phyloP scores from a whole-genome alignment of 1,140 invertebrate species.

The Sesamia nonagrioides region DNA sequence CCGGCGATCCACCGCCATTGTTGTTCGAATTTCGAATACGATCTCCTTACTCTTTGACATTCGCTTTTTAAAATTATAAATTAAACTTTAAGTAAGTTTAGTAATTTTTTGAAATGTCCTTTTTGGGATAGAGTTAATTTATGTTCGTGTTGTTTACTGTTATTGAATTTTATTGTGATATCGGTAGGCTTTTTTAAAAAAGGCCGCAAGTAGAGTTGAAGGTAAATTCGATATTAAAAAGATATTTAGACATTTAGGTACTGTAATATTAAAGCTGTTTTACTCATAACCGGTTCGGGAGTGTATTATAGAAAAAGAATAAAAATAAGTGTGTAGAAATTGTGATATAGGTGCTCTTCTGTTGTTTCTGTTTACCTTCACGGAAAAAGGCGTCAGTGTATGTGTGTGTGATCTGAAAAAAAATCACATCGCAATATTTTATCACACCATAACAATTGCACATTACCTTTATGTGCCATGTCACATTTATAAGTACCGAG shows the following conservation, averaged over 20 bases:
- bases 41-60: conserved; percentile 75
- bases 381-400: no score
- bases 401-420: no score
- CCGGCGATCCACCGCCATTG: conserved; percentile 70
- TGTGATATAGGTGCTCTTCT: no score
- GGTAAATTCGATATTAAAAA: neutral
- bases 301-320: no score
- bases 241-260: neutral
- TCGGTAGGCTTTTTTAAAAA: neutral
- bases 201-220: neutral
- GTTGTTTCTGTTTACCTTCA: no score
- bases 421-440: no score
- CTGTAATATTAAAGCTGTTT: no score
- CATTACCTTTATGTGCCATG: no score
- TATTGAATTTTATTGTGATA: conserved; percentile 37
- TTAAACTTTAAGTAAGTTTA: conserved; percentile 72
- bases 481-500: no score
- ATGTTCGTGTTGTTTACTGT: conserved; percentile 41
- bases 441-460: no score
- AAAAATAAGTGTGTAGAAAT: no score
- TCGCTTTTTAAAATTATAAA: conserved; percentile 79
- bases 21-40: conserved; percentile 65
- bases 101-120: conserved; percentile 64
- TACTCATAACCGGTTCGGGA: no score
- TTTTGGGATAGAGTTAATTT: conserved; percentile 34